Evolutionary conservation across 2,888 invertebrate species (phyloP), one percentile per base, ranked within the genome.

Genomic region (Doris montereyensis): DNA sequence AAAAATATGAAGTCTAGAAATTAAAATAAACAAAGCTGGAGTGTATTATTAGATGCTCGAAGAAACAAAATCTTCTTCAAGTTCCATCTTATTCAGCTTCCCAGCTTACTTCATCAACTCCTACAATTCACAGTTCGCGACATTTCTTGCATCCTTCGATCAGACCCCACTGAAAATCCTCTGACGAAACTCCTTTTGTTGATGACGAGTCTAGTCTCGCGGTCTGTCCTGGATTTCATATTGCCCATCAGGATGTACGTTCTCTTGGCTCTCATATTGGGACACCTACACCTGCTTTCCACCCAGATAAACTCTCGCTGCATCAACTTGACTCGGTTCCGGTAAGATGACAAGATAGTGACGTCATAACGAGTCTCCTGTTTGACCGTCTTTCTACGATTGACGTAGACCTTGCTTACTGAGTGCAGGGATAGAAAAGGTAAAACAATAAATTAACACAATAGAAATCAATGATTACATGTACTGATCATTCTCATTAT

Each of bases 341-440:
- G 74, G 74, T 82, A 83, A 28, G 76, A 79, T 13, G 72, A 74
- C 26, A 81, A 26, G 35, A 82, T 77, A 67, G 73, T 79, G 72
- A 82, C 81, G 73, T 83, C 83, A 72, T 83, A 82, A 24, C 82
- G 79, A 0, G 82, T 83, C n/a, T 82, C 79, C 62, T 77, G 75
- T 17, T 65, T 62, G 17, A 80, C 71, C 35, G 60, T 52, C 8
- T 62, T 74, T 26, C 65, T 30, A 13, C 75, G 34, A n/a, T 77
- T 79, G 24, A 83, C 41, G 26, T 71, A 70, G 8, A 80, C 76
- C 73, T 74, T 73, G 28, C 79, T 78, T 1, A 81, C 83, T 83
- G 82, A 8, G 76, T 76, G 52, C 5, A 24, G 17, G 60, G 32
- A 71, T 52, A 24, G n/a, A 26, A 68, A 68, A 73, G 60, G 70